phyloP scores from a whole-genome alignment of 2,113 vertebrate species.

The Chauna torquata region DNA sequence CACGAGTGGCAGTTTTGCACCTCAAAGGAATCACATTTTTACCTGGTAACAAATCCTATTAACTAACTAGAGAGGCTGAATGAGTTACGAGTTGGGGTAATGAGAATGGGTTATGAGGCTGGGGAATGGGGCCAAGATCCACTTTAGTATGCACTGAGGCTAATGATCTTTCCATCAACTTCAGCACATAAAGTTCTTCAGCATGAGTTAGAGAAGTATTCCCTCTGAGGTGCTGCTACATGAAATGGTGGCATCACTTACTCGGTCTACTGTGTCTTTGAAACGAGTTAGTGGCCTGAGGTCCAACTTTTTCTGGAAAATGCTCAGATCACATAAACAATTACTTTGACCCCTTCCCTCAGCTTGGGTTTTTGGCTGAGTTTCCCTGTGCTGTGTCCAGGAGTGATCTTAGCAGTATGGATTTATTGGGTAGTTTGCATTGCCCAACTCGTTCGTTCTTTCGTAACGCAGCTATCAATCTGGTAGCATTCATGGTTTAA shows the following conservation, averaged over 20 bases:
- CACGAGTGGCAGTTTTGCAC: neutral
- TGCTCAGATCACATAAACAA: neutral
- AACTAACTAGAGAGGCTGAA: neutral
- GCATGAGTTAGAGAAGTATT: rapidly evolving
- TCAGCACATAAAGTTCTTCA: neutral
- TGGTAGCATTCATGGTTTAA: neutral
- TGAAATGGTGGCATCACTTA: neutral
- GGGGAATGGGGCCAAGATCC: neutral
- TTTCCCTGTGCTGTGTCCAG: neutral
- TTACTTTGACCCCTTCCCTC: neutral
- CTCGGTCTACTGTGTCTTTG: neutral
- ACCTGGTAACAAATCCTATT: neutral
- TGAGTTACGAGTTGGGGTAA: neutral
- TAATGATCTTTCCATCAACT: neutral
- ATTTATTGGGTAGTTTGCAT: neutral
- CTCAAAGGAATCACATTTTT: neutral
- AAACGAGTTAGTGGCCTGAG: neutral
- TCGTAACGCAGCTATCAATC: neutral
- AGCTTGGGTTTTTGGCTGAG: neutral
- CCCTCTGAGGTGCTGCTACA: rapidly evolving
- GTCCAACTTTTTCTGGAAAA: neutral
- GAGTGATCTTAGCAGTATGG: neutral
- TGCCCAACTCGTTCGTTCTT: neutral
- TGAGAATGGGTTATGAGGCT: neutral
- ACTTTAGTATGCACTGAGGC: neutral